Conservation (phyloP, 1,140 invertebrate genomes). For the Brachionus paranguensis region DNA sequence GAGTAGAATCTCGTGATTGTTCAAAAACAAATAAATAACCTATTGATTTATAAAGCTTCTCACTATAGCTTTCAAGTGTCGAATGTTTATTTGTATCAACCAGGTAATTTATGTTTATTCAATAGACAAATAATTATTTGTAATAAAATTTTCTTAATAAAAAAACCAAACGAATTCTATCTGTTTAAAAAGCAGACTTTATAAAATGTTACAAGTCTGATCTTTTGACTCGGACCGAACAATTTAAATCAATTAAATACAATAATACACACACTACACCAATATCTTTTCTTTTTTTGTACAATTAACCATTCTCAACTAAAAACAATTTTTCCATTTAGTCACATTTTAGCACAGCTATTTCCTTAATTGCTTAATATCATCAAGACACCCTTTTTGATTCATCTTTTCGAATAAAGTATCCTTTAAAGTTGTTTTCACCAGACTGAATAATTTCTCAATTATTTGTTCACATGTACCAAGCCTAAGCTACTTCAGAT, state of each 20-base stretch:
- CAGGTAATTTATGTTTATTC: not conserved
- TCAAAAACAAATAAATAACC: not conserved
- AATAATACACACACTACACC: not conserved
- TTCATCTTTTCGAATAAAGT: not conserved
- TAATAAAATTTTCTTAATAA: too few species aligned
- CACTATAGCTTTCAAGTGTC: not conserved
- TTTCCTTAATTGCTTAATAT: not conserved
- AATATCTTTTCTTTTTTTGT: not conserved
- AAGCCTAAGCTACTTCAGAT: too few species aligned
- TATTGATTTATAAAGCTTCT: not conserved
- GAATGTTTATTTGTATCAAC: not conserved
- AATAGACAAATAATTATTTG: not conserved
- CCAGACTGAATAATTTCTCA: too few species aligned
- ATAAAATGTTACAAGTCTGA: not conserved
- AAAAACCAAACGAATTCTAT: too few species aligned
- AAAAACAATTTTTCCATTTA: not conserved
- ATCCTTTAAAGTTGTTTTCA: too few species aligned
- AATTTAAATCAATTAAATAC: not conserved
- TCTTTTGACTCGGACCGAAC: not conserved
- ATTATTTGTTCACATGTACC: too few species aligned
- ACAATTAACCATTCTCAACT: not conserved
- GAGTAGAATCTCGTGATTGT: not conserved
- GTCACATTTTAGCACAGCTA: not conserved
- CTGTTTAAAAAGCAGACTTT: not conserved
- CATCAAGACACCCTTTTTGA: not conserved